Percentiles rank a stretch among this genome's conserved stretches.
Evolutionary conservation across 2,888 invertebrate genomes (phyloP).

Genomic region (Drosophila monieri): DNA sequence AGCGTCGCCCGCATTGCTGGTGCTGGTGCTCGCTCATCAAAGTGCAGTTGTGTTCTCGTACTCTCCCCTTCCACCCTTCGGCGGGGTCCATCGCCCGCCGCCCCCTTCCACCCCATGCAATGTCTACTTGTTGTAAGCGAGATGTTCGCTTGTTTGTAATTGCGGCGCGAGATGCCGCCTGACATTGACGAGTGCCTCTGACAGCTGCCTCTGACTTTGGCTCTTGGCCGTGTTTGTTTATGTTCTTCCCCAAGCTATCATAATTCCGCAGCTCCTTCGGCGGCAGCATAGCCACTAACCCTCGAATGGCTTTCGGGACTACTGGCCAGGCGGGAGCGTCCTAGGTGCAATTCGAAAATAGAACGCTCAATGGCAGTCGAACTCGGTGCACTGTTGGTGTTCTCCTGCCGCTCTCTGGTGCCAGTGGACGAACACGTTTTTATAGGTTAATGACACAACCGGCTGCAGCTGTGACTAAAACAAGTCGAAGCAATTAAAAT

Average conservation of each 20-base stretch:
- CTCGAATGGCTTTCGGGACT: background rate
- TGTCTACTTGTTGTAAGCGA: constrained; percentile 63
- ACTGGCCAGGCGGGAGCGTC: background rate
- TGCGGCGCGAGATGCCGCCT: constrained; percentile 45
- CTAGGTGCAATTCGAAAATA: background rate
- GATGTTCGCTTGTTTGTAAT: constrained; percentile 48
- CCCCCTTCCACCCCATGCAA: constrained; percentile 35
- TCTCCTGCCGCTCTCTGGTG: background rate
- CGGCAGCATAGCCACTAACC: background rate
- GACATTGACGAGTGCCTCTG: constrained; percentile 68
- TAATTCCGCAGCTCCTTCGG: background rate
- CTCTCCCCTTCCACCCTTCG: background rate
- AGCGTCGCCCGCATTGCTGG: constrained; percentile 6
- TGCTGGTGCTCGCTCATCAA: constrained; percentile 7
- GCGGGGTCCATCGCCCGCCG: background rate
- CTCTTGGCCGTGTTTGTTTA: constrained; percentile 49
- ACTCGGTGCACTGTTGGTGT: background rate
- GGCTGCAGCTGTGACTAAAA: constrained; percentile 38
- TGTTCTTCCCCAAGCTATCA: constrained; percentile 13
- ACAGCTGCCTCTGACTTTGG: constrained; percentile 55
- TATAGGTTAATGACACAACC: constrained; percentile 81
- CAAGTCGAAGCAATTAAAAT: constrained; percentile 51
- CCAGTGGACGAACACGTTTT: background rate
- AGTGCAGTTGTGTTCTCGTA: constrained; percentile 19
- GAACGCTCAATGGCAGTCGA: background rate